Evolutionary conservation across 2,797 vertebrate species (phyloP).

Genomic region (Melanotaenia parkinsoni): DNA sequence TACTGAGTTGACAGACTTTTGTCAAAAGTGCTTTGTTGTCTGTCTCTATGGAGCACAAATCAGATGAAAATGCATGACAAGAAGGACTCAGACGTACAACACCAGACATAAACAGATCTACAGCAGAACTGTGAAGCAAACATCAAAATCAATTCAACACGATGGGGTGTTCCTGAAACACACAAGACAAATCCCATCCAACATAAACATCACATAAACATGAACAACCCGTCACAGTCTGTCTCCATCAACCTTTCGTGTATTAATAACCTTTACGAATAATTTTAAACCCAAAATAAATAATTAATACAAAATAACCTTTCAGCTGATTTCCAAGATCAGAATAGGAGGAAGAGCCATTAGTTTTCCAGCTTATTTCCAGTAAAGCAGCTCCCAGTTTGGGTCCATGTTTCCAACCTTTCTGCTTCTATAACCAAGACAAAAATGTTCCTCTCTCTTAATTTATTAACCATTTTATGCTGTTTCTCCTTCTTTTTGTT

Average conservation of each 20-base stretch:
- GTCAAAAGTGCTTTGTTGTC: neutral
- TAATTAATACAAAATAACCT: neutral
- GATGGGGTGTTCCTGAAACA: neutral
- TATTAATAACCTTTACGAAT: neutral
- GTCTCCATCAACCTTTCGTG: neutral
- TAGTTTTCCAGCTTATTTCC: neutral
- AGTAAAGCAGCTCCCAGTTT: neutral
- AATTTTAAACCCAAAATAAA: neutral
- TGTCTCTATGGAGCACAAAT: neutral
- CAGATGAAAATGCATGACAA: conserved; percentile 1
- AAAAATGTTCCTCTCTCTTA: neutral
- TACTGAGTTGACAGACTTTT: neutral
- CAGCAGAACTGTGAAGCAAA: neutral
- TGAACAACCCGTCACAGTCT: neutral
- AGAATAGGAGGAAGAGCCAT: no score
- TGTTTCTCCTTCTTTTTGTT: neutral
- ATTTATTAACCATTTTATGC: no score
- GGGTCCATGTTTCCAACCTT: neutral
- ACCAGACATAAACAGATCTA: neutral
- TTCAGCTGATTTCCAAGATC: neutral
- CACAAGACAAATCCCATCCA: neutral
- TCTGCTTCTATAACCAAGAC: neutral
- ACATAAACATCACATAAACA: neutral
- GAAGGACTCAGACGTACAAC: neutral
- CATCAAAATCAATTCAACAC: neutral